Conservation (phyloP, 2,113 vertebrate species). For the Gallinago paraguaiae region DNA sequence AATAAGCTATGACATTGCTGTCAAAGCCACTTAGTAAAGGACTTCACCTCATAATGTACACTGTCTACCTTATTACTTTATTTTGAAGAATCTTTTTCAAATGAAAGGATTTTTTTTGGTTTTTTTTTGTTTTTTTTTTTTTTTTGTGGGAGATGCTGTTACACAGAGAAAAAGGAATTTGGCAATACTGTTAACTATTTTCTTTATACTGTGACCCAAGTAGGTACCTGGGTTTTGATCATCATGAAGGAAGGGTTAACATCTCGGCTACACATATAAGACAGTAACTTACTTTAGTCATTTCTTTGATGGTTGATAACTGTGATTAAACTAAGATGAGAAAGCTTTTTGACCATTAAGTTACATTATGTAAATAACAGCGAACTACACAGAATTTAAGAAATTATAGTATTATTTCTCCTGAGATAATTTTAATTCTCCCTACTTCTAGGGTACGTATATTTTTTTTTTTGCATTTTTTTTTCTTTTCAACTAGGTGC, state of each 20-base stretch:
- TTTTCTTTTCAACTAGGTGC: neutral
- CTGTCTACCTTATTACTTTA: neutral
- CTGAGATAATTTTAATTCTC: neutral
- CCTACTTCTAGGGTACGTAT: neutral
- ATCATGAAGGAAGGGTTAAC: neutral
- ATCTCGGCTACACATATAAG: neutral
- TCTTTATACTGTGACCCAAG: neutral
- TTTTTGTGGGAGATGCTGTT: neutral
- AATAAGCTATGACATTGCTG: neutral
- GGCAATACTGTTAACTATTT: neutral
- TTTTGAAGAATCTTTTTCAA: neutral
- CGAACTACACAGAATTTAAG: neutral
- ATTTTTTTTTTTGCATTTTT: neutral
- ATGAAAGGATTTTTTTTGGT: neutral
- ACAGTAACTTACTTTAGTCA: neutral
- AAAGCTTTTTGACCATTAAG: neutral
- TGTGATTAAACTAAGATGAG: neutral
- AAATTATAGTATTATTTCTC: neutral
- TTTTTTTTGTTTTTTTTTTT: neutral
- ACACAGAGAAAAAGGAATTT: neutral
- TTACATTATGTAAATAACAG: neutral
- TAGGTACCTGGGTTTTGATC: neutral
- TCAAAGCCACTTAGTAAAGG: constrained; percentile 4
- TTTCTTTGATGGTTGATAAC: neutral
- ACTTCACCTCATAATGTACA: neutral